phyloP scores from a whole-genome alignment of 1,140 invertebrate genomes.

The Drosophila grimshawi region DNA sequence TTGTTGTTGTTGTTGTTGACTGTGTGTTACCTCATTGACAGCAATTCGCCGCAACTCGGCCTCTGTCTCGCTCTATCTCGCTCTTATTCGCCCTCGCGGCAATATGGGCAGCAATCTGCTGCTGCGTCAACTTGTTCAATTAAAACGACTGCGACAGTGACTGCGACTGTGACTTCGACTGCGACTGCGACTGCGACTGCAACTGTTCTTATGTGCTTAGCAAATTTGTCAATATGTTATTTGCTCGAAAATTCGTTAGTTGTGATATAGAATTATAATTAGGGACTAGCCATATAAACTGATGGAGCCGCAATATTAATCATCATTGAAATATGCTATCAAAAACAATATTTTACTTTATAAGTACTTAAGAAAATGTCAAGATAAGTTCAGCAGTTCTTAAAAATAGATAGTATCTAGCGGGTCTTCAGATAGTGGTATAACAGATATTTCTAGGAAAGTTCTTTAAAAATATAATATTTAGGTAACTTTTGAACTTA shows the following conservation, averaged over 20 bases:
- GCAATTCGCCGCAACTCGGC: slow-evolving; percentile 58
- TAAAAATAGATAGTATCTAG: no score
- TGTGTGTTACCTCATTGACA: slow-evolving; percentile 52
- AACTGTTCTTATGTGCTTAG: neutral
- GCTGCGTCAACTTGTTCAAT: slow-evolving; percentile 39
- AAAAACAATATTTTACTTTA: no score
- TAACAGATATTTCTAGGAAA: no score
- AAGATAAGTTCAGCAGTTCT: no score
- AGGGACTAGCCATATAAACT: no score
- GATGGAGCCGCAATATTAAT: no score
- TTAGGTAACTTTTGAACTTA: no score
- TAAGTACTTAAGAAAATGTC: no score
- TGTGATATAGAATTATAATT: no score
- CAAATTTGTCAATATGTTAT: slow-evolving; percentile 7
- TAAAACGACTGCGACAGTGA: slow-evolving; percentile 24
- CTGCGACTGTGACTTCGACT: slow-evolving; percentile 8
- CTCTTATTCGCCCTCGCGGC: slow-evolving; percentile 34
- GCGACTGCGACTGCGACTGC: slow-evolving; percentile 4
- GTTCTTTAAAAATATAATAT: no score
- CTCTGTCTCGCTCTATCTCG: slow-evolving; percentile 37
- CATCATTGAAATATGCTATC: no score
- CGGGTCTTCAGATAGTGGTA: no score
- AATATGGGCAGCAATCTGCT: slow-evolving; percentile 27
- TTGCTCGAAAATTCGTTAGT: neutral
- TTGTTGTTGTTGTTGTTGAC: slow-evolving; percentile 51